Percentiles rank a stretch among this genome's conserved stretches.
These are phyloP conservation scores for Rhamnusium bicolor DNA, from an alignment of 2,888 invertebrate species.

Conservation along the genomic window DNA sequence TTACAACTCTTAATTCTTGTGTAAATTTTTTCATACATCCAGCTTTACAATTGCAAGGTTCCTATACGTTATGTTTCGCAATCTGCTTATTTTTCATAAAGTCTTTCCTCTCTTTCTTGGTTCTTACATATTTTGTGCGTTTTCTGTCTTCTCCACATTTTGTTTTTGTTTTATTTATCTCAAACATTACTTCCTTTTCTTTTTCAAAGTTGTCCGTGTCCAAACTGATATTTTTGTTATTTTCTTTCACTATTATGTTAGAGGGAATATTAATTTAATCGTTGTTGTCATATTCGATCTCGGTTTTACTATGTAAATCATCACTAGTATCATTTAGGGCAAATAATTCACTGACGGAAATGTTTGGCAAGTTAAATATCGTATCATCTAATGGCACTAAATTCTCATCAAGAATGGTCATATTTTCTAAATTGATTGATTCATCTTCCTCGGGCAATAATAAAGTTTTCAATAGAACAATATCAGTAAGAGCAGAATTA, in stretches of 20 bases:
- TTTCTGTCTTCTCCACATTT: not conserved
- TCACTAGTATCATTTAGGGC: not conserved
- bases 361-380: not conserved
- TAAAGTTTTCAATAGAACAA: not conserved
- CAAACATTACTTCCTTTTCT: not conserved
- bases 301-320: not conserved
- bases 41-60: not conserved
- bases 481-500: not conserved
- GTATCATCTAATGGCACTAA: not conserved
- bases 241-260: too few relatives aligned
- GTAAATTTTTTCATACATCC: not conserved
- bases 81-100: not conserved
- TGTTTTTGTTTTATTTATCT: not conserved
- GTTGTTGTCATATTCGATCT: not conserved
- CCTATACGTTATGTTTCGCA: not conserved
- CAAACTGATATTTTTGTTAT: too few relatives aligned
- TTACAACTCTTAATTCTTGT: not conserved
- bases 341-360: not conserved
- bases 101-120: not conserved
- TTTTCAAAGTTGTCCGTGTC: not conserved
- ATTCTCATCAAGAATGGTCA: not conserved
- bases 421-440: not conserved
- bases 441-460: not conserved
- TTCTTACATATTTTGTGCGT: not conserved
- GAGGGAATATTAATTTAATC: too few relatives aligned